Conservation (phyloP, 2,888 invertebrate species). For the Subacronicta megacephala region DNA sequence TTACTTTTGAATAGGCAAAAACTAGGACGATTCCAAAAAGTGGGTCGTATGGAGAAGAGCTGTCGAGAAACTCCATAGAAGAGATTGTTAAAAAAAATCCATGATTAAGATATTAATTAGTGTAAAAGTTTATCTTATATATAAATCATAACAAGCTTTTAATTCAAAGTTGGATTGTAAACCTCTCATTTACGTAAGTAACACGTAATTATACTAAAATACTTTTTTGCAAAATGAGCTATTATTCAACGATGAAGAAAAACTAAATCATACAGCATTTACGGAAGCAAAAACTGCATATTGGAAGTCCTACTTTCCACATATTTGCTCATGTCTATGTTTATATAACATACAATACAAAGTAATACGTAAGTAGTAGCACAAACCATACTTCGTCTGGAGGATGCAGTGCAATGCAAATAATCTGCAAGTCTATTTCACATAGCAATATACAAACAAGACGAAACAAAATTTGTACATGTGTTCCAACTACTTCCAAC, state of each 20-base stretch:
- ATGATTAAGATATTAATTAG: no score
- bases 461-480: conserved; percentile 65
- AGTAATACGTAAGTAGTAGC: conserved; percentile 41
- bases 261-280: conserved; percentile 8
- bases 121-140: no score
- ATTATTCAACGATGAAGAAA: conserved; percentile 4
- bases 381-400: conserved; percentile 42
- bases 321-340: conserved; percentile 49
- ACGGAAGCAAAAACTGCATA: conserved; percentile 34
- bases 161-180: no score
- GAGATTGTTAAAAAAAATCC: no score
- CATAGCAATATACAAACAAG: conserved; percentile 55
- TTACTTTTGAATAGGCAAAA: no score
- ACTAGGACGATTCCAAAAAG: no score
- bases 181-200: no score
- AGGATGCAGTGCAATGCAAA: conserved; percentile 56
- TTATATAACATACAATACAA: conserved; percentile 42
- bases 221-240: not conserved
- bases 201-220: no score
- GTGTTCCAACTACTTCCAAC: conserved; percentile 45
- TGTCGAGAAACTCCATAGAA: no score
- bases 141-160: no score
- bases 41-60: no score
- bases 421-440: conserved; percentile 55
- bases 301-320: conserved; percentile 35